phyloP scores from a whole-genome alignment of 2,888 invertebrate genomes.

The Pseudococcus jackbeardsleyi region DNA sequence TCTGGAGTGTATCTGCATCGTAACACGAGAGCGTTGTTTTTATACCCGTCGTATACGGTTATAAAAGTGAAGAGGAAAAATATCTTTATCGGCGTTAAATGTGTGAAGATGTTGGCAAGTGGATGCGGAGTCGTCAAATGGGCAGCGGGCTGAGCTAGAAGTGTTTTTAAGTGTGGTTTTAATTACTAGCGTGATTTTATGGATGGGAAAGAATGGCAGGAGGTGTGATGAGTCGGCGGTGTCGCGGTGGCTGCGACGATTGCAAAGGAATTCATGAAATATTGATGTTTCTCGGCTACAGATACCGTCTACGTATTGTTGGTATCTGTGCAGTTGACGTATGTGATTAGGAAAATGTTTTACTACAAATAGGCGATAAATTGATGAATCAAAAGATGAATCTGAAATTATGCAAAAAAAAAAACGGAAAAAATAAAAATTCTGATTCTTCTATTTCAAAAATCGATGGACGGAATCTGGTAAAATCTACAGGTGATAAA shows the following conservation, averaged over 20 bases:
- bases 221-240: neutral
- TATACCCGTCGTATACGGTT: neutral
- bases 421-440: no score
- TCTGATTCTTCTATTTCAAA: no score
- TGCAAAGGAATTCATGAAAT: neutral
- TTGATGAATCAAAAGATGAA: no score
- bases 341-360: no score
- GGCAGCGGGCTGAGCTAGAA: neutral
- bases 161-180: neutral
- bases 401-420: no score
- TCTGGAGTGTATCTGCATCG: conserved; percentile 17
- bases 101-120: neutral
- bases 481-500: no score
- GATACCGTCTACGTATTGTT: no score
- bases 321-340: no score
- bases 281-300: conserved; percentile 3
- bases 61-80: neutral
- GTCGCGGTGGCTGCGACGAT: neutral
- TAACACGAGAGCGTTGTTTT: neutral
- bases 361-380: no score
- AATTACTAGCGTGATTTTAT: conserved; percentile 20
- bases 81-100: conserved; percentile 4
- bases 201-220: neutral
- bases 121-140: neutral
- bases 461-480: no score